Percentiles rank a stretch among this genome's conserved stretches.
Evolutionary conservation across 2,113 vertebrate genomes (phyloP).

Genomic region (Strix uralensis): DNA sequence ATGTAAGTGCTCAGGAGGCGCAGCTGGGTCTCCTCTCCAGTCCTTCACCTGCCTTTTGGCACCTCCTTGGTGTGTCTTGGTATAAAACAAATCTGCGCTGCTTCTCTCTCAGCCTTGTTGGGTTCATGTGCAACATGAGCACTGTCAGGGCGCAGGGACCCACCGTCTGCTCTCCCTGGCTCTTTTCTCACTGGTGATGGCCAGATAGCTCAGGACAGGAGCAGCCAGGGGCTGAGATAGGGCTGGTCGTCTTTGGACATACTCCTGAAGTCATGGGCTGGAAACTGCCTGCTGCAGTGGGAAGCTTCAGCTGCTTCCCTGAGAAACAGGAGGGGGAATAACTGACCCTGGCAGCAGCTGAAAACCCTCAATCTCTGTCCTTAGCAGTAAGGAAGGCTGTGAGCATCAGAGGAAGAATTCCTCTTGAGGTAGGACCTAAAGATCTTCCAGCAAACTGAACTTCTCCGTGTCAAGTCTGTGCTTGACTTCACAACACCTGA

Average conservation of each 20-base stretch:
- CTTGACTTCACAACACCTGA: background rate
- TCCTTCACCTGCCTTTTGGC: background rate
- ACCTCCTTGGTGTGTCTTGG: background rate
- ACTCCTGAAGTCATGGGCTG: background rate
- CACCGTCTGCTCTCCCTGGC: background rate
- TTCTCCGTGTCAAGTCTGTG: accelerated
- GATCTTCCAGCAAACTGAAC: background rate
- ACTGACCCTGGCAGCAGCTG: background rate
- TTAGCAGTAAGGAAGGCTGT: background rate
- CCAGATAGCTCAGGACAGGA: background rate
- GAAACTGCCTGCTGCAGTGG: background rate
- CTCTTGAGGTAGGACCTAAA: background rate
- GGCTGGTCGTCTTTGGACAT: background rate
- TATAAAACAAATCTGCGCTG: background rate
- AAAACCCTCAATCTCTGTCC: background rate
- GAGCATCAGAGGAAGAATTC: background rate
- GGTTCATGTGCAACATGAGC: background rate
- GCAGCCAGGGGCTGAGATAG: background rate
- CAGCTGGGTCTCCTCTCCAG: background rate
- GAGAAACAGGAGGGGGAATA: background rate
- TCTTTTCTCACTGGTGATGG: background rate
- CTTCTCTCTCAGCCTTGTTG: background rate
- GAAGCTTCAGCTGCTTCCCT: background rate
- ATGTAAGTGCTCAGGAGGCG: background rate
- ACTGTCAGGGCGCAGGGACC: accelerated